Percentiles rank a stretch among this genome's conserved stretches.
phyloP scores from a whole-genome alignment of 2,113 vertebrate genomes.

The Mohoua ochrocephala region DNA sequence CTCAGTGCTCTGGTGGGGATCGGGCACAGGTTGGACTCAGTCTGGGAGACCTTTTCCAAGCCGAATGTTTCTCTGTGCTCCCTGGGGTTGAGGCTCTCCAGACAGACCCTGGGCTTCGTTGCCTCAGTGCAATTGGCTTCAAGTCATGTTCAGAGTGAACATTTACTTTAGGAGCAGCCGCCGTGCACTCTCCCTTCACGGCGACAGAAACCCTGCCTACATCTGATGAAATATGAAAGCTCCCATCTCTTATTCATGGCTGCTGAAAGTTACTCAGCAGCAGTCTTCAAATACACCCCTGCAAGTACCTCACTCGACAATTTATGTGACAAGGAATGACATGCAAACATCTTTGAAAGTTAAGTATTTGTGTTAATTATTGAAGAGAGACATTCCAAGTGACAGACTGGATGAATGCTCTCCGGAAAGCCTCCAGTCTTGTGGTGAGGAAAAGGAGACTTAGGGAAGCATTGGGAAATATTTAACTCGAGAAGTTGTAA shows the following conservation, averaged over 20 bases:
- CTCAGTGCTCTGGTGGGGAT: background rate
- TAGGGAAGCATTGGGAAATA: background rate
- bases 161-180: background rate
- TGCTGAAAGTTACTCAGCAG: slow-evolving; percentile 1
- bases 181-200: background rate
- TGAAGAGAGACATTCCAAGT: slow-evolving; percentile 37
- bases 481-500: background rate
- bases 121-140: rapidly evolving
- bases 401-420: background rate
- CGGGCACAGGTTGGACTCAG: rapidly evolving
- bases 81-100: background rate
- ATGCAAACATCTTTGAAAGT: slow-evolving; percentile 46
- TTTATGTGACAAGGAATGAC: slow-evolving; percentile 56
- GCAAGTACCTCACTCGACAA: background rate
- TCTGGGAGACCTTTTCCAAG: background rate
- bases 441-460: background rate
- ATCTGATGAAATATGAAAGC: slow-evolving; percentile 23
- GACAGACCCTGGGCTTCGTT: background rate
- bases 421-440: background rate
- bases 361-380: slow-evolving; percentile 65
- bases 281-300: slow-evolving; percentile 31
- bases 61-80: too few species aligned
- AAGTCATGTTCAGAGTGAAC: background rate
- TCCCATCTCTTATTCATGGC: slow-evolving; percentile 56
- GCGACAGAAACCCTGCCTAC: background rate